Evolutionary conservation across 2,113 vertebrate genomes (phyloP).

Genomic region (Edolisoma coerulescens): DNA sequence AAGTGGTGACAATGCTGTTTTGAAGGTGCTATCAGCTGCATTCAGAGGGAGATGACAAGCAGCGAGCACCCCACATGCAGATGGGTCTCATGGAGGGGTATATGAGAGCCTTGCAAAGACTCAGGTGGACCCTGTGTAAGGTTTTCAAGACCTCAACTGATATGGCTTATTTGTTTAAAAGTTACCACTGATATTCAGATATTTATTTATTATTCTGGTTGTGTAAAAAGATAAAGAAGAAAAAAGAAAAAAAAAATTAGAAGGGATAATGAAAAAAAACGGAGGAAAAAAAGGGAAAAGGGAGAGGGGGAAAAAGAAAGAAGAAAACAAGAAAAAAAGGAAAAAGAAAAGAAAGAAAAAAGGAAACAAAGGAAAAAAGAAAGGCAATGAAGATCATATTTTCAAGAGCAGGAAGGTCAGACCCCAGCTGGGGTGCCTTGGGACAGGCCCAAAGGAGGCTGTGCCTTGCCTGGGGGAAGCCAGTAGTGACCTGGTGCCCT

Average conservation of each 20-base stretch:
- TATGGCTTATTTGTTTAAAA: neutral
- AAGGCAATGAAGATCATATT: neutral
- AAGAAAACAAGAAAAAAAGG: neutral
- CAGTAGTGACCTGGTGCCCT: neutral
- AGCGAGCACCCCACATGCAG: fast-evolving
- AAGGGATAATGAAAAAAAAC: fast-evolving
- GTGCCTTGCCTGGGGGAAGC: neutral
- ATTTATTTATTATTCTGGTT: neutral
- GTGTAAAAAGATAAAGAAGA: neutral
- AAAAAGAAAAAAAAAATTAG: neutral
- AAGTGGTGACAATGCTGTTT: neutral
- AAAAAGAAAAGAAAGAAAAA: neutral
- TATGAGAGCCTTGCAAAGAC: too few relatives aligned
- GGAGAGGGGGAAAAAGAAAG: fast-evolving
- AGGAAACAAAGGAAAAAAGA: too few relatives aligned
- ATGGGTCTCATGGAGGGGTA: neutral
- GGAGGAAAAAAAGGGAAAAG: fast-evolving
- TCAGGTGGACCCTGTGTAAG: neutral
- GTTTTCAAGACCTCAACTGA: neutral
- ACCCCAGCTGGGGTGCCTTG: fast-evolving
- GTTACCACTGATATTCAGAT: neutral
- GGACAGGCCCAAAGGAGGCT: neutral
- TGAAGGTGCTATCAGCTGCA: neutral
- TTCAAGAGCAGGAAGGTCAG: neutral
- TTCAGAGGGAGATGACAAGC: neutral